Conservation (phyloP, 2,888 invertebrate species). For the Hypomecis punctinalis region DNA sequence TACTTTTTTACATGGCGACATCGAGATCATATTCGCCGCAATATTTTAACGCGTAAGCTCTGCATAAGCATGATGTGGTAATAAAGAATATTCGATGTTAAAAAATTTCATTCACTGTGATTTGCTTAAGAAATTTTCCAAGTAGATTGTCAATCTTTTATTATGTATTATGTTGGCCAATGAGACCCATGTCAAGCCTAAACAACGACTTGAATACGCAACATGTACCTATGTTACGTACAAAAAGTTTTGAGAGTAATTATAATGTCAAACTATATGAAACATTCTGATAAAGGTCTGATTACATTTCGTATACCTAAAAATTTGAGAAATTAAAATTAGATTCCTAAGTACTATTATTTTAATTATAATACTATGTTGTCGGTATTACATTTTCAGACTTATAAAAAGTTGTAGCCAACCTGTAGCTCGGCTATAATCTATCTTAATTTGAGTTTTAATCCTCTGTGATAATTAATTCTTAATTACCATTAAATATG, state of each 20-base stretch:
- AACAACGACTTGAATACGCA: constrained; percentile 30
- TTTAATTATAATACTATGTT: constrained; percentile 11
- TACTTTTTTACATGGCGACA: neutral
- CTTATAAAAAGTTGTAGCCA: constrained; percentile 11
- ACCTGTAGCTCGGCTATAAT: constrained; percentile 4
- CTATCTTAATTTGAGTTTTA: neutral
- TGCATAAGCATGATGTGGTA: too few species aligned
- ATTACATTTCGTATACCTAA: constrained; percentile 14
- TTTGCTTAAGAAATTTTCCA: too few species aligned
- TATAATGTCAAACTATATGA: constrained; percentile 38
- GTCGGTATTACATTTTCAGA: constrained; percentile 10
- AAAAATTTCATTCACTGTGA: too few species aligned
- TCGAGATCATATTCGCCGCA: neutral
- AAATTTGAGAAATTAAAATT: constrained; percentile 10
- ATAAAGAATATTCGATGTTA: too few species aligned
- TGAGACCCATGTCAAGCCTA: constrained; percentile 26
- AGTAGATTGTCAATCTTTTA: too few species aligned
- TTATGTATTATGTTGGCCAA: neutral
- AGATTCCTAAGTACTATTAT: neutral
- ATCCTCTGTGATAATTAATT: constrained; percentile 2
- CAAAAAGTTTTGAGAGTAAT: constrained; percentile 7
- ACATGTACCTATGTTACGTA: neutral
- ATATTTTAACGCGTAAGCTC: too few species aligned
- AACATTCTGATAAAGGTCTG: constrained; percentile 16
- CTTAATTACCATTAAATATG: constrained; percentile 11